Conservation (phyloP, 2,888 invertebrate genomes). For the Carabus problematicus region DNA sequence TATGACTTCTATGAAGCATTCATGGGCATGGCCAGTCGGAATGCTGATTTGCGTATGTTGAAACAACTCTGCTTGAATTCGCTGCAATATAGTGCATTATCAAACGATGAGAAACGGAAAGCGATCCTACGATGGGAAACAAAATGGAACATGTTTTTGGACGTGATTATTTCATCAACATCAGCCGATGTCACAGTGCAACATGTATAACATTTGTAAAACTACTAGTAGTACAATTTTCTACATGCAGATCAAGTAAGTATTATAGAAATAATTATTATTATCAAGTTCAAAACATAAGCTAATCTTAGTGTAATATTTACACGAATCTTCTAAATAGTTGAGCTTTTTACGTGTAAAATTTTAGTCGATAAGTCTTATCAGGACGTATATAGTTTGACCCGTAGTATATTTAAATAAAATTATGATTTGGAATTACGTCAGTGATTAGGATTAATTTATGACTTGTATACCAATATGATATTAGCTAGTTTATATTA, state of each 20-base stretch:
- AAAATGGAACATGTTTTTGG: conserved; percentile 67
- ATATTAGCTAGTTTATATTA: no score
- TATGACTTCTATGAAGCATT: conserved; percentile 83
- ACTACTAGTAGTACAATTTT: not conserved
- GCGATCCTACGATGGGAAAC: conserved; percentile 64
- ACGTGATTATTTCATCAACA: no score
- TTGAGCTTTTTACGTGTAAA: no score
- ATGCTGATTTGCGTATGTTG: conserved; percentile 72
- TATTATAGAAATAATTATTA: not conserved
- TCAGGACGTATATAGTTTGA: no score
- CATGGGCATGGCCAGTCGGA: conserved; percentile 73
- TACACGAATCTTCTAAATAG: no score
- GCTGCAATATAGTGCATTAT: conserved; percentile 71
- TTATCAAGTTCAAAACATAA: no score
- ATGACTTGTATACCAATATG: no score
- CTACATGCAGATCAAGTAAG: not conserved
- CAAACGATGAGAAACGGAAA: conserved; percentile 57
- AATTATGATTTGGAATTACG: no score
- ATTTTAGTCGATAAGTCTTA: no score
- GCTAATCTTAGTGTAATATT: no score
- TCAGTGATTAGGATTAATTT: no score
- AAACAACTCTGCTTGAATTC: conserved; percentile 80
- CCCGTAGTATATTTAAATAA: no score
- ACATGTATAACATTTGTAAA: not conserved
- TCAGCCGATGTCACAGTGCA: not conserved